Conservation (phyloP, 2,888 invertebrate species). For the Lasioglossum calceatum region DNA sequence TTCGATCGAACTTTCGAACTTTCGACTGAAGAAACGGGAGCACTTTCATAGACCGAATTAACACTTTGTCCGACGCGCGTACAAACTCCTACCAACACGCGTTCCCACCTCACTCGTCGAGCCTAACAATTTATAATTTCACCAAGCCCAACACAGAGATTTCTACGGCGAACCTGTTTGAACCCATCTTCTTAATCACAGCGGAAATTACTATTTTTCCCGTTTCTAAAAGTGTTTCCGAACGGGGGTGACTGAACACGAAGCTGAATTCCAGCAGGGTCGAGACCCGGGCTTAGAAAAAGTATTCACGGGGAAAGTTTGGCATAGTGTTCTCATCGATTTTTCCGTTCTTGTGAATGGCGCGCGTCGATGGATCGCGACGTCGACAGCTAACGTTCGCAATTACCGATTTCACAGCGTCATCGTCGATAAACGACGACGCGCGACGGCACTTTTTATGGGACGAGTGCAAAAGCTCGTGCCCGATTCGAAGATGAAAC, state of each 20-base stretch:
- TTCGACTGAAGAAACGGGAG: slow-evolving; percentile 7
- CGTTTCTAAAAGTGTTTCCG: background rate
- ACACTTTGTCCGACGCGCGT: background rate
- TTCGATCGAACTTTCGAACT: slow-evolving; percentile 11
- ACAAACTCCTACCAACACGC: background rate
- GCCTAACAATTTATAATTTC: slow-evolving; percentile 11
- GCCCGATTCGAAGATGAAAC: background rate
- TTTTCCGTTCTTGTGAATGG: background rate
- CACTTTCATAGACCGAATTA: slow-evolving; percentile 4
- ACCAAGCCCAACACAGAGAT: background rate
- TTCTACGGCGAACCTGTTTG: slow-evolving; percentile 3
- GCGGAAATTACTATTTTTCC: background rate
- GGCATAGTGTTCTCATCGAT: background rate
- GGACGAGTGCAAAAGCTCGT: background rate
- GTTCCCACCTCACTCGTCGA: background rate
- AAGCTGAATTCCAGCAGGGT: background rate
- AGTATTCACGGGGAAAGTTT: slow-evolving; percentile 12
- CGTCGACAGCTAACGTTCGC: background rate
- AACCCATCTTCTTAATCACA: background rate
- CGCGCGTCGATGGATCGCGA: background rate
- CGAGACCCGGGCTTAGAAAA: background rate
- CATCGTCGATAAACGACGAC: slow-evolving; percentile 17
- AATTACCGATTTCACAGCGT: slow-evolving; percentile 42
- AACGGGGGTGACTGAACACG: background rate
- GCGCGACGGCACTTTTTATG: background rate